Evolutionary conservation across 2,113 vertebrate species (phyloP).

Genomic region (Clarias batrachus): DNA sequence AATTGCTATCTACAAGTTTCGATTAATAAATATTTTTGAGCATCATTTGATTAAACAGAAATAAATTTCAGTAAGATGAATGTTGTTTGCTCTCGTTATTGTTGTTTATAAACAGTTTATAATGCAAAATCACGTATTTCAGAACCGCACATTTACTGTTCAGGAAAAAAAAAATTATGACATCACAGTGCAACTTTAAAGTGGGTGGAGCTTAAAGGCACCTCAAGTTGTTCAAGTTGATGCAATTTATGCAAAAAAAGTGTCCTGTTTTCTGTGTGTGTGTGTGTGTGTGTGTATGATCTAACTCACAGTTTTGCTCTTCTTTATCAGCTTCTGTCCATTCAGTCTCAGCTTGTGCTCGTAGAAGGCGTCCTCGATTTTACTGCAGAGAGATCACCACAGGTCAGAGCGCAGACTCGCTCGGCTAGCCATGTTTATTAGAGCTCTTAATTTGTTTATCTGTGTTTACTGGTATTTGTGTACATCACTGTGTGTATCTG

Average conservation of each 20-base stretch:
- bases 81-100: too few relatives aligned
- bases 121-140: too few relatives aligned
- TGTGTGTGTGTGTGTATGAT: background rate
- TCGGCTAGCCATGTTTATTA: too few relatives aligned
- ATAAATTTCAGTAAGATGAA: too few relatives aligned
- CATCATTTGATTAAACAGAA: too few relatives aligned
- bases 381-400: slow-evolving; percentile 68
- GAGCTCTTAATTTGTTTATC: too few relatives aligned
- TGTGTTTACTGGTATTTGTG: background rate
- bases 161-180: too few relatives aligned
- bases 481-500: background rate
- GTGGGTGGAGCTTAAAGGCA: background rate
- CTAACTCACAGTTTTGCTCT: slow-evolving; percentile 88
- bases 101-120: too few relatives aligned
- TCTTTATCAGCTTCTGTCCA: slow-evolving; percentile 91
- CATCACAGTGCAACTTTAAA: background rate
- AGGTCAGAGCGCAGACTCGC: background rate
- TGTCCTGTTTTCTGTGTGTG: background rate
- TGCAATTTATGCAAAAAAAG: too few relatives aligned
- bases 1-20: too few relatives aligned
- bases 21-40: background rate
- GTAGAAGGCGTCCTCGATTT: slow-evolving; percentile 96
- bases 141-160: too few relatives aligned
- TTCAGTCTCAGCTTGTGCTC: slow-evolving; percentile 87
- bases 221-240: background rate